These are phyloP conservation scores for Todiramphus chloris DNA, from an alignment of 2,113 vertebrate genomes.

Conservation along the genomic window DNA sequence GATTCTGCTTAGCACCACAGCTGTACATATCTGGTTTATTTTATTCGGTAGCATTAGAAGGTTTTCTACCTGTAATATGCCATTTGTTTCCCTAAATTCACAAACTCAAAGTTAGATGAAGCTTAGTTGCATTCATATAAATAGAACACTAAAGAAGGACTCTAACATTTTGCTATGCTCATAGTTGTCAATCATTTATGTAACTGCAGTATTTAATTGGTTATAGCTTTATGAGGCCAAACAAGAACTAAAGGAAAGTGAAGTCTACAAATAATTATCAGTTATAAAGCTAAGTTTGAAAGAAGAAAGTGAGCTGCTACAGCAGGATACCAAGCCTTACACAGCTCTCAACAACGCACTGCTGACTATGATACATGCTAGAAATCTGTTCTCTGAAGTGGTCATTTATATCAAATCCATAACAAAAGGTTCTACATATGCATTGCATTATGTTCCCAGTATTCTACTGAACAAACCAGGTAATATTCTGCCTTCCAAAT, in stretches of 20 bases:
- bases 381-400: background rate
- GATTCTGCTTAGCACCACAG: background rate
- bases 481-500: background rate
- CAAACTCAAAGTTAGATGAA: background rate
- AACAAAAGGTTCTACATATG: background rate
- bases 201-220: background rate
- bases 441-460: background rate
- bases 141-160: background rate
- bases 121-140: background rate
- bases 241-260: background rate
- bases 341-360: background rate
- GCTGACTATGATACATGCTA: background rate
- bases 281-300: background rate
- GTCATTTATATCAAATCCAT: background rate
- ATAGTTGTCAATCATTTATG: background rate
- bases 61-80: background rate
- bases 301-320: background rate
- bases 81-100: background rate
- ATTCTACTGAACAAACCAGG: background rate
- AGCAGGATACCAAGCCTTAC: background rate
- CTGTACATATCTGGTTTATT: background rate
- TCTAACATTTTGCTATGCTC: background rate
- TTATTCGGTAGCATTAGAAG: background rate
- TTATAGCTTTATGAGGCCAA: background rate
- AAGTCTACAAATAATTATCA: background rate